Conservation (phyloP, 2,797 vertebrate species). For the Acrossocheilus fasciatus region DNA sequence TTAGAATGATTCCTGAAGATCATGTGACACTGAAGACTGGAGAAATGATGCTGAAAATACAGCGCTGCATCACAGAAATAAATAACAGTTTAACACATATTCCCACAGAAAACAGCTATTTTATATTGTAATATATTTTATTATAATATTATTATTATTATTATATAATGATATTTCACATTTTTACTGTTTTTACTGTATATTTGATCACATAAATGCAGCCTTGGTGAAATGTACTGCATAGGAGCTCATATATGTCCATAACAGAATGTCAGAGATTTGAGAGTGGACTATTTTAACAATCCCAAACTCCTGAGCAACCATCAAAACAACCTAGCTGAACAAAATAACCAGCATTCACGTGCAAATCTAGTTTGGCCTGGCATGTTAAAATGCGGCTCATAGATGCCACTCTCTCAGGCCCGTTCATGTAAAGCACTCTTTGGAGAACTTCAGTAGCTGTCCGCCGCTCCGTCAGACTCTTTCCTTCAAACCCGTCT, state of each 20-base stretch:
- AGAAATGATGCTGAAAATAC: not conserved
- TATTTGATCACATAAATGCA: too few species aligned
- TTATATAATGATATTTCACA: too few species aligned
- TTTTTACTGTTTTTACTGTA: too few species aligned
- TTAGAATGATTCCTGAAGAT: not conserved
- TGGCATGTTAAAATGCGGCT: not conserved
- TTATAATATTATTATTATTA: too few species aligned
- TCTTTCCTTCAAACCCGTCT: slow-evolving; percentile 16
- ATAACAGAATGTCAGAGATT: not conserved
- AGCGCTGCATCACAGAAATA: not conserved
- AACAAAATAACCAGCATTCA: too few species aligned
- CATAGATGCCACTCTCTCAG: not conserved
- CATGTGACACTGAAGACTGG: not conserved
- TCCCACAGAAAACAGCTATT: not conserved
- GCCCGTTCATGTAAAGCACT: not conserved
- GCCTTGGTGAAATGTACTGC: too few species aligned
- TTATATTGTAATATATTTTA: too few species aligned
- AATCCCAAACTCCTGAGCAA: not conserved
- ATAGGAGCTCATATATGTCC: too few species aligned
- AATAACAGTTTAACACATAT: not conserved
- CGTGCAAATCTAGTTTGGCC: not conserved
- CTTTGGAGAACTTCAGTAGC: too few species aligned
- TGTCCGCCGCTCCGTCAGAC: not conserved
- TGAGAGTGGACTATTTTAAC: not conserved
- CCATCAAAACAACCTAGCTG: too few species aligned